phyloP scores from a whole-genome alignment of 1,140 invertebrate species.

The honey bee (Apis mellifera) region DNA sequence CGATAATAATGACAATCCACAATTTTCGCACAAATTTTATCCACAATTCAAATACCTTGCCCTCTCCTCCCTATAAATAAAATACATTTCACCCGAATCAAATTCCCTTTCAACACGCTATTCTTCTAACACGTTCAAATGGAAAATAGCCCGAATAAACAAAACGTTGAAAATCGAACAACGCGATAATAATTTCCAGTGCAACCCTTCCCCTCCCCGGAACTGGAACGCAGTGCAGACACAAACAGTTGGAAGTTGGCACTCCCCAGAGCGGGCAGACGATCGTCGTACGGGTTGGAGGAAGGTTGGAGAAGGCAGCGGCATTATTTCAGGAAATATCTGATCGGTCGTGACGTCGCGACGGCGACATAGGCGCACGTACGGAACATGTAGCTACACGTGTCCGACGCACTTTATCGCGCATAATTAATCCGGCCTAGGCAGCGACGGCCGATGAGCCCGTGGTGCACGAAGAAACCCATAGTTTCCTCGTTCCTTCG shows the following conservation, averaged over 20 bases:
- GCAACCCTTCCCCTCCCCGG: neutral
- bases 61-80: too few species aligned
- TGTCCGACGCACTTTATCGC: conserved; percentile 69
- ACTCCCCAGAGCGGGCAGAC: neutral
- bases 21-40: too few species aligned
- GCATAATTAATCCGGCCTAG: conserved; percentile 68
- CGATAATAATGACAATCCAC: too few species aligned
- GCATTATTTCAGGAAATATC: conserved; percentile 69
- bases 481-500: conserved; percentile 54
- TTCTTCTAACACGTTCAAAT: too few species aligned
- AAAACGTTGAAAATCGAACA: neutral
- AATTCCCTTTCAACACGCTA: too few species aligned
- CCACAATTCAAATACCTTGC: too few species aligned
- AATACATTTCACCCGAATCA: too few species aligned
- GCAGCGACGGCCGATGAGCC: conserved; percentile 57
- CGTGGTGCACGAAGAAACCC: conserved; percentile 46
- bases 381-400: conserved; percentile 64
- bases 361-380: conserved; percentile 61
- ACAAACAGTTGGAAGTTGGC: neutral
- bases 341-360: conserved; percentile 67
- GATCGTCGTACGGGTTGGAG: neutral
- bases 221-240: neutral
- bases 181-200: neutral
- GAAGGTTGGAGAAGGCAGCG: conserved; percentile 27
- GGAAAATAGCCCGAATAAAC: neutral